Evolutionary conservation across 2,113 vertebrate species (phyloP), one percentile per base, ranked within the genome.

Genomic region (Ictidomys tridecemlineatus): DNA sequence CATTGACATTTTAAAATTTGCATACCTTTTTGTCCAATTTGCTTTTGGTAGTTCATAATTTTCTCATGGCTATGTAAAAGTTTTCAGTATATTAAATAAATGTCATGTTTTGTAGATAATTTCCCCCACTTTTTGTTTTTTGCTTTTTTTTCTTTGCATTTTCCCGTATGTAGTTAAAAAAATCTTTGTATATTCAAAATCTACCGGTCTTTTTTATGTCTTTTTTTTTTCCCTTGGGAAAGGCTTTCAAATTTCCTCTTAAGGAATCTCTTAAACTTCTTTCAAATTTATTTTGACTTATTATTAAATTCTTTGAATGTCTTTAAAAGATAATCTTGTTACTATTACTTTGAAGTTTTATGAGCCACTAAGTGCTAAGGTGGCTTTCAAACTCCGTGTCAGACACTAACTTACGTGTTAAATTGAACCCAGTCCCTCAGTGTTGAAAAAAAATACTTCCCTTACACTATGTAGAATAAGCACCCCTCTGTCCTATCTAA

Each of bases 241-340:
- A 51, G 11, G 48, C 48, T 51, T 86, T 63, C 28, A 48, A 72
- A 51, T 3, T 65, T 53, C 42, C 10, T 42, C 39, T 61, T 61
- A 61, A 61, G 22, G 20, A 61, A 8, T 20, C 58, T 61, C 58
- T 61, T 56, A 5, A 67, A 58, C 18, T 39, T 9, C 18, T 26
- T 72, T 74, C 32, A 88, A 0, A 69, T 89, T 48, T 88, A 80
- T 74, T 76, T 79, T 24, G 17, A 12, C 58, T 22, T 17, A 10
- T 51, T 53, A 53, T 67, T 82, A 88, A 73, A 74, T 69, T 69
- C 67, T 74, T 83, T 58, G 93, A 91, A 72, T 79, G 48, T 83
- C 30, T n/a, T 58, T 65, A 30, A 76, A 61, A 45, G 42, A 65
- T 17, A 45, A 7, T 80, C 53, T 85, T 95, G 83, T 80, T 63